These are phyloP conservation scores for Penaeus monodon DNA, from an alignment of 2,888 invertebrate genomes.

Conservation along the genomic window DNA sequence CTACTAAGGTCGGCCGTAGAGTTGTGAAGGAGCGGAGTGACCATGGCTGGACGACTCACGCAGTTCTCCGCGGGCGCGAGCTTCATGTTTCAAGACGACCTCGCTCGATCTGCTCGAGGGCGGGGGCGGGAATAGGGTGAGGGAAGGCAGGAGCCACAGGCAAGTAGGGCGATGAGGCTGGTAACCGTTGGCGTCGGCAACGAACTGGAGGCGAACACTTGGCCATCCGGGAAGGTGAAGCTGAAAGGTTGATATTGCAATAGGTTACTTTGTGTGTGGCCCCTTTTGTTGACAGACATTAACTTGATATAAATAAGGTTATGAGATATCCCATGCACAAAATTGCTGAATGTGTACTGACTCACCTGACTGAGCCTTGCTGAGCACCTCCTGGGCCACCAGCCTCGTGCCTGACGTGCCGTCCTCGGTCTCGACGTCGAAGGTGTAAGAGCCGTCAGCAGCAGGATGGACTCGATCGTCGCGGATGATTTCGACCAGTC, in stretches of 20 bases:
- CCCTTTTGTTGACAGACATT: too few relatives aligned
- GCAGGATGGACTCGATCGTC: slow-evolving; percentile 32
- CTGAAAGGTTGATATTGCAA: not conserved
- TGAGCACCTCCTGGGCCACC: not conserved
- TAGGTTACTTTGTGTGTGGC: too few relatives aligned
- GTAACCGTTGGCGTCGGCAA: slow-evolving; percentile 44
- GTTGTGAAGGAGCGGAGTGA: too few relatives aligned
- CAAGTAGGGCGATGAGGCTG: slow-evolving; percentile 42
- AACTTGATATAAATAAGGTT: too few relatives aligned
- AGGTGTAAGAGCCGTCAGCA: slow-evolving; percentile 33
- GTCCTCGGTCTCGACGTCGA: slow-evolving; percentile 36
- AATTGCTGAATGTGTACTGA: too few relatives aligned
- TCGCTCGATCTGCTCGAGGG: slow-evolving; percentile 36
- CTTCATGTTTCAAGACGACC: not conserved
- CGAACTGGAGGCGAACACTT: slow-evolving; percentile 45
- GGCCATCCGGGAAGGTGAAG: slow-evolving; percentile 35
- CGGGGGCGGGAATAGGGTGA: slow-evolving; percentile 45
- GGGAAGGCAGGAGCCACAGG: slow-evolving; percentile 47
- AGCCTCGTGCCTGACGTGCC: slow-evolving; percentile 34
- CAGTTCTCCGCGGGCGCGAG: too few relatives aligned
- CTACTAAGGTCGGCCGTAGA: too few relatives aligned
- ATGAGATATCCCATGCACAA: too few relatives aligned
- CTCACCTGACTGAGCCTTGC: too few relatives aligned
- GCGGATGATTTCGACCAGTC: slow-evolving; percentile 13
- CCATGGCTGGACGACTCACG: too few relatives aligned